These are phyloP conservation scores for Drosophila leontia DNA, from an alignment of 1,140 invertebrate species.

Conservation along the genomic window DNA sequence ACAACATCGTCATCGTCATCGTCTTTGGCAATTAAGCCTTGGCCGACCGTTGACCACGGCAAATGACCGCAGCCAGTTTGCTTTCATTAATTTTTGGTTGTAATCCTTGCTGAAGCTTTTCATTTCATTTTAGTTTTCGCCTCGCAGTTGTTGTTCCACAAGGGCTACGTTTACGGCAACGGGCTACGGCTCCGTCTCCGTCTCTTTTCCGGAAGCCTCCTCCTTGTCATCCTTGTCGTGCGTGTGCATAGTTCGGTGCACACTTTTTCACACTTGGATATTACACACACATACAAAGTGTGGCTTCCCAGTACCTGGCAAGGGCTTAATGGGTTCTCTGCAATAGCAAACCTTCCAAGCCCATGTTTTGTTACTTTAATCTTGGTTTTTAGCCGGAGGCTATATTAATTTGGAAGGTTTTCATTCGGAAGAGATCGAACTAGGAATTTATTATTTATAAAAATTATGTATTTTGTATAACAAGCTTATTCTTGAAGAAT, in stretches of 20 bases:
- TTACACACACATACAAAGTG: constrained; percentile 3
- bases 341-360: not conserved
- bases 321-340: constrained; percentile 21
- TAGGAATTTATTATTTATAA: not conserved
- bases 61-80: constrained; percentile 84
- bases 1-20: constrained; percentile 50
- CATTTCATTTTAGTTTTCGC: constrained; percentile 78
- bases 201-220: constrained; percentile 12
- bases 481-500: too few relatives aligned
- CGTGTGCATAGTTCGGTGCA: constrained; percentile 73
- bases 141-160: constrained; percentile 41
- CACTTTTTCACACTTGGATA: constrained; percentile 73
- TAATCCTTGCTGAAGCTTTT: constrained; percentile 84
- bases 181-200: constrained; percentile 3
- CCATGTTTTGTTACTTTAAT: constrained; percentile 4
- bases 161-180: constrained; percentile 8
- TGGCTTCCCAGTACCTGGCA: constrained; percentile 12
- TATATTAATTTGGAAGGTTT: not conserved
- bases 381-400: not conserved
- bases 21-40: constrained; percentile 83
- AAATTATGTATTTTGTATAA: too few relatives aligned
- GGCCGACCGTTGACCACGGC: constrained; percentile 80
- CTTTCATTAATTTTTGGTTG: constrained; percentile 85
- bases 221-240: too few relatives aligned
- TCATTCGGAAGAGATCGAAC: not conserved